A percentile compares a stretch with the other conserved stretches of the same genome.
Conservation (phyloP, 2,888 invertebrate species). For the Caenorhabditis auriculariae region DNA sequence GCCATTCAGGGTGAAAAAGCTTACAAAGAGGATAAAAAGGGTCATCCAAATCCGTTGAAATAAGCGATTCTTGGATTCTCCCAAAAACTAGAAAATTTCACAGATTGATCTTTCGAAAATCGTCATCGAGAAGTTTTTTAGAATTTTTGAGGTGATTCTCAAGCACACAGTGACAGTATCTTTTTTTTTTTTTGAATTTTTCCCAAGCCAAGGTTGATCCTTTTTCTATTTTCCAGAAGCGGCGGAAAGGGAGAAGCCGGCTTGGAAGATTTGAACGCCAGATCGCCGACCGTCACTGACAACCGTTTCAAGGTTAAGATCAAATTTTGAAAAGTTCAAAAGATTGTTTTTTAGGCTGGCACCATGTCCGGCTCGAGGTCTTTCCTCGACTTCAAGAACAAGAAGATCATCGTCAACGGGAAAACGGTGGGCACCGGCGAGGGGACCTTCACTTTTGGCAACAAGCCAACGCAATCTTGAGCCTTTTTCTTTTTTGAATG, state of each 20-base stretch:
- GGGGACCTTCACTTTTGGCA: constrained; percentile 40
- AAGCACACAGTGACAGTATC: too few relatives aligned
- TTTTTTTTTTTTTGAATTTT: too few relatives aligned
- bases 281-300: neutral
- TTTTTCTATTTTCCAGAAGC: constrained; percentile 1
- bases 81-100: too few relatives aligned
- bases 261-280: constrained; percentile 7
- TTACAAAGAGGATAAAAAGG: too few relatives aligned
- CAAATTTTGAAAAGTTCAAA: constrained; percentile 7
- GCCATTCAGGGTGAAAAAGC: too few relatives aligned
- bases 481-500: too few relatives aligned
- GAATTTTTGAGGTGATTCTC: too few relatives aligned
- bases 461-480: constrained; percentile 12
- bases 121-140: too few relatives aligned
- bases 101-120: too few relatives aligned
- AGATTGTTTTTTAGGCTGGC: constrained; percentile 16
- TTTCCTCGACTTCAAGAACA: constrained; percentile 28
- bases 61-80: too few relatives aligned
- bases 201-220: too few relatives aligned
- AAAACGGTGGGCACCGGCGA: constrained; percentile 29
- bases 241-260: constrained; percentile 22
- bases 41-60: too few relatives aligned
- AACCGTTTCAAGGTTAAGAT: neutral
- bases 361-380: constrained; percentile 23
- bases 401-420: constrained; percentile 29